Conservation (phyloP, 1,140 invertebrate species). For the Hylaeus volcanicus region DNA sequence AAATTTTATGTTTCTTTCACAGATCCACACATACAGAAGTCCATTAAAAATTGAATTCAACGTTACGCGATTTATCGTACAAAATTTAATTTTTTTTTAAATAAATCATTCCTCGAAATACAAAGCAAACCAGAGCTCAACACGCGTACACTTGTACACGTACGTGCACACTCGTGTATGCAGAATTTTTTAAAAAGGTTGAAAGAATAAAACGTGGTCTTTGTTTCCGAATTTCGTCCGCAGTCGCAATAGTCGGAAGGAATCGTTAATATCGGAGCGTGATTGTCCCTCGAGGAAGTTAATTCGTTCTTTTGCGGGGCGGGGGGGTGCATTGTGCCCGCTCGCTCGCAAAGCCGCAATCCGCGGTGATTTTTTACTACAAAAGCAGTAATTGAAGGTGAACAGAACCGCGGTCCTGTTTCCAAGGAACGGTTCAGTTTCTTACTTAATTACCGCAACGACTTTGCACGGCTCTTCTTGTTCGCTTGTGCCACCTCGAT, state of each 20-base stretch:
- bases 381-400: conserved; percentile 8
- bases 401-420: neutral
- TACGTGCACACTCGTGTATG: no score
- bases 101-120: no score
- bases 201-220: no score
- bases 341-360: neutral
- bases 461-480: conserved; percentile 10
- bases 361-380: conserved; percentile 16
- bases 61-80: no score
- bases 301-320: neutral
- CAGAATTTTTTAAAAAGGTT: no score
- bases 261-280: neutral
- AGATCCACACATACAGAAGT: no score
- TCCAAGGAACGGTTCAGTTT: conserved; percentile 3
- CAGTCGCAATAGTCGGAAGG: neutral
- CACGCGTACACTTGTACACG: no score
- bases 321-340: neutral
- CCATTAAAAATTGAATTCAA: no score
- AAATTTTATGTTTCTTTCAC: no score
- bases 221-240: neutral
- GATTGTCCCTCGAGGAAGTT: neutral
- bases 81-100: no score
- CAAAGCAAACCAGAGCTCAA: no score
- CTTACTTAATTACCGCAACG: conserved; percentile 41
- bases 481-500: neutral